phyloP scores from a whole-genome alignment of 1,140 invertebrate genomes.

The Coelopa frigida region DNA sequence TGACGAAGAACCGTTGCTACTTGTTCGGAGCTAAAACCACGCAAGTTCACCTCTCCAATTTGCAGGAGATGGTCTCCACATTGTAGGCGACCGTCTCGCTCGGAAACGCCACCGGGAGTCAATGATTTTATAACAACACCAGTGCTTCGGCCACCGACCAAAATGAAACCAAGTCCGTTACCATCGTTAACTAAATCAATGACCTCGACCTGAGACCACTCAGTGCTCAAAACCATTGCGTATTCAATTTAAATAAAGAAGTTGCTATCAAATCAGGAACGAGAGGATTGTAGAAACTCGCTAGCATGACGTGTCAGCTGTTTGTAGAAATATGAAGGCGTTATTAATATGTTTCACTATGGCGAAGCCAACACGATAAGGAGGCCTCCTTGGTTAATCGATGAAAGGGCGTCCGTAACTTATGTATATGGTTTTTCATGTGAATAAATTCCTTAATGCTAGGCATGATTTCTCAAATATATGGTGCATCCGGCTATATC shows the following conservation, averaged over 20 bases:
- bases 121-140: conserved; percentile 95
- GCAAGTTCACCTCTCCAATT: conserved; percentile 85
- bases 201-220: conserved; percentile 88
- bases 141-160: conserved; percentile 88
- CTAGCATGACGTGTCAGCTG: too few species aligned
- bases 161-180: conserved; percentile 75
- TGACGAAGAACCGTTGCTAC: conserved; percentile 87
- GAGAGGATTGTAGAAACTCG: too few species aligned
- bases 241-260: not conserved
- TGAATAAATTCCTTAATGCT: too few species aligned
- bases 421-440: too few species aligned
- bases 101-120: conserved; percentile 83
- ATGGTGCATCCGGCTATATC: too few species aligned
- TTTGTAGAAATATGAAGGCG: too few species aligned
- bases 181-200: conserved; percentile 83
- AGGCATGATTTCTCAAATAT: too few species aligned
- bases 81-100: conserved; percentile 80
- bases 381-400: not conserved
- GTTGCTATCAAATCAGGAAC: too few species aligned
- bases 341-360: too few species aligned
- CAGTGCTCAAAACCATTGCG: conserved; percentile 69
- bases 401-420: not conserved
- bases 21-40: conserved; percentile 87
- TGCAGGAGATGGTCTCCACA: conserved; percentile 91
- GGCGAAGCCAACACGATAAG: too few species aligned